phyloP scores from a whole-genome alignment of 53 echinoderm and acorn worm genomes.

The Patiria pectinifera region DNA sequence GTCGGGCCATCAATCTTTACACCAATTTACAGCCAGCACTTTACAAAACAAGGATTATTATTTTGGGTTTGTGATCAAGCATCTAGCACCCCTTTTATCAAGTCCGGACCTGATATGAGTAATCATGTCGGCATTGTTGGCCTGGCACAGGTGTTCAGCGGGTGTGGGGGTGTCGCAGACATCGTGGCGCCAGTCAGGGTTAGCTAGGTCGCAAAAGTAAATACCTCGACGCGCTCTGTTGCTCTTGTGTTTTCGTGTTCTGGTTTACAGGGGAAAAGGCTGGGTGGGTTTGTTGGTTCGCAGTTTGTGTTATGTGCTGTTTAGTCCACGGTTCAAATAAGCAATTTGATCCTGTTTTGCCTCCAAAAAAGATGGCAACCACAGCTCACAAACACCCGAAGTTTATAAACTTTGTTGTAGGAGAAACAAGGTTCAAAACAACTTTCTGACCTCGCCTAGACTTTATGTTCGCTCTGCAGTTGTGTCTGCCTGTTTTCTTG shows the following conservation, averaged over 20 bases:
- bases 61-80: conserved; percentile 23
- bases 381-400: neutral
- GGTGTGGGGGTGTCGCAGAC: conserved; percentile 25
- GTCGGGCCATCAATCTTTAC: conserved; percentile 45
- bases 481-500: neutral
- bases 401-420: neutral
- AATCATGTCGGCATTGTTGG: conserved; percentile 54
- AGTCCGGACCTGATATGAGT: conserved; percentile 39
- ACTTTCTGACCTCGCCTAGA: neutral
- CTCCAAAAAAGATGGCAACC: neutral
- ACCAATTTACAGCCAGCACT: conserved; percentile 25
- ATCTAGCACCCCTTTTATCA: conserved; percentile 31
- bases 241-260: neutral
- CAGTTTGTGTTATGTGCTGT: too few relatives aligned
- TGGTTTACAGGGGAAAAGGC: neutral
- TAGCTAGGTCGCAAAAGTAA: conserved; percentile 38
- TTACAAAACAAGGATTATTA: conserved; percentile 34
- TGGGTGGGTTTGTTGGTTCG: neutral
- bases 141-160: conserved; percentile 50
- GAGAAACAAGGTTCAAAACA: neutral
- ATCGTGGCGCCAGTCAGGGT: conserved; percentile 39
- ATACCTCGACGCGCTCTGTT: conserved; percentile 36
- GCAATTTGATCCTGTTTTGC: too few relatives aligned
- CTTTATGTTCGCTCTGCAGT: neutral
- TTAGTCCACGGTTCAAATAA: too few relatives aligned